Evolutionary conservation across 2,888 invertebrate genomes (phyloP), one percentile per base, ranked within the genome.

Genomic region (Melieria picta): DNA sequence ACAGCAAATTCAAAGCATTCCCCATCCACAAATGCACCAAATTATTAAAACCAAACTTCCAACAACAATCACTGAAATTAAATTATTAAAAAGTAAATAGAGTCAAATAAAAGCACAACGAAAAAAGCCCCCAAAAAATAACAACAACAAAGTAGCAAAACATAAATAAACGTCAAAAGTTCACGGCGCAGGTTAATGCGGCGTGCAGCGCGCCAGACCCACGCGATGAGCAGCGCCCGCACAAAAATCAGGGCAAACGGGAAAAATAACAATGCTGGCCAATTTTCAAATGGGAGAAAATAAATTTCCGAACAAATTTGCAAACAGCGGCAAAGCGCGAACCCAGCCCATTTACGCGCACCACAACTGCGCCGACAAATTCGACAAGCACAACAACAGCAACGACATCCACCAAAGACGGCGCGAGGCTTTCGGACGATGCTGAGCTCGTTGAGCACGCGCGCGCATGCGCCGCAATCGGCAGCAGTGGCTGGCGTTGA

Each of bases 121-220:
- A 16, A 30, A 30, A 30, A 30, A 30, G 30, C 30, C 30, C 30
- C 67, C 50, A 61, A 60, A 61, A 16, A 13, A 50, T 56, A 47
- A 46, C 48, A n/a, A 30, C 9, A 57, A 13, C 4, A 57, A 9
- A 7, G 10, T 10, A 61, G 7, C 64, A 1, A 64, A 64, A 62
- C 68, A 63, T 56, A 69, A 69, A 69, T 63, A 62, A 56, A 30
- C 55, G 56, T 30, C 46, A 30, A 69, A 47, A 69, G 69, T 62
- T 69, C 69, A 69, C 47, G 47, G 45, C 13, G 43, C 69, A 69
- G 69, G 69, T 69, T 69, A 69, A 69, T 69, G 56, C 56, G 46
- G 69, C 56, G 58, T 57, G 57, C 57, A 66, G 47, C 56, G 57
- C 13, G 7, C 57, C 56, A 47, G 47, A 63, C 47, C 13, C 55